phyloP scores from a whole-genome alignment of 2,888 invertebrate species.

The Theristus sp. region DNA sequence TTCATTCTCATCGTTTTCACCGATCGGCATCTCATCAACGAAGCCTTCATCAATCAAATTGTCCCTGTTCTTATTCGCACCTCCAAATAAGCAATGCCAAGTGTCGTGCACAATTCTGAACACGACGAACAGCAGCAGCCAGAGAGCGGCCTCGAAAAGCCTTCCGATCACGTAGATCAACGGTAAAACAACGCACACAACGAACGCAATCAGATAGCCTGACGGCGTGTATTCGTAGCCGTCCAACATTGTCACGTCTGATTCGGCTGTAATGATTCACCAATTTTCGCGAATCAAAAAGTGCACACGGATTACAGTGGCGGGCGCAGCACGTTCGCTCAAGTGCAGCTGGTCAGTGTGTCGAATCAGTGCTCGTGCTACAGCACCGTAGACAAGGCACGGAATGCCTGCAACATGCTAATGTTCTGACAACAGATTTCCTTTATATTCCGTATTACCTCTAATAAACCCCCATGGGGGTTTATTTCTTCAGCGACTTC shows the following conservation, averaged over 20 bases:
- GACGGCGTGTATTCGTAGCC: not conserved
- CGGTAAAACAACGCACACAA: not conserved
- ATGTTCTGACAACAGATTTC: too few relatives aligned
- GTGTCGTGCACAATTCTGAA: too few relatives aligned
- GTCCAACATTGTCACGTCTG: not conserved
- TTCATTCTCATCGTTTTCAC: too few relatives aligned
- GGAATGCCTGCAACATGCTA: not conserved
- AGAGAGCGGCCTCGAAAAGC: too few relatives aligned
- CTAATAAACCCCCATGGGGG: too few relatives aligned
- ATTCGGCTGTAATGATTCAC: not conserved
- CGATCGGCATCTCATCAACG: too few relatives aligned
- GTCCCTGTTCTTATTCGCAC: too few relatives aligned
- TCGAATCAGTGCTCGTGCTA: not conserved
- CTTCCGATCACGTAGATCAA: not conserved
- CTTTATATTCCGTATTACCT: too few relatives aligned
- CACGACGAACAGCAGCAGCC: too few relatives aligned
- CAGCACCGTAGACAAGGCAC: not conserved
- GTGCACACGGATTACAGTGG: not conserved
- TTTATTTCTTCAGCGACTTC: too few relatives aligned
- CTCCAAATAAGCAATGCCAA: too few relatives aligned
- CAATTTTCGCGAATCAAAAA: not conserved
- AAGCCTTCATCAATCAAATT: too few relatives aligned
- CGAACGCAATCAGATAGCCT: not conserved
- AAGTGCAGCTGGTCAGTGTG: not conserved
- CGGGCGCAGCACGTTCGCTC: not conserved